Evolutionary conservation across 2,888 invertebrate species (phyloP), one percentile per base, ranked within the genome.

Genomic region (Drosophila longiperda): DNA sequence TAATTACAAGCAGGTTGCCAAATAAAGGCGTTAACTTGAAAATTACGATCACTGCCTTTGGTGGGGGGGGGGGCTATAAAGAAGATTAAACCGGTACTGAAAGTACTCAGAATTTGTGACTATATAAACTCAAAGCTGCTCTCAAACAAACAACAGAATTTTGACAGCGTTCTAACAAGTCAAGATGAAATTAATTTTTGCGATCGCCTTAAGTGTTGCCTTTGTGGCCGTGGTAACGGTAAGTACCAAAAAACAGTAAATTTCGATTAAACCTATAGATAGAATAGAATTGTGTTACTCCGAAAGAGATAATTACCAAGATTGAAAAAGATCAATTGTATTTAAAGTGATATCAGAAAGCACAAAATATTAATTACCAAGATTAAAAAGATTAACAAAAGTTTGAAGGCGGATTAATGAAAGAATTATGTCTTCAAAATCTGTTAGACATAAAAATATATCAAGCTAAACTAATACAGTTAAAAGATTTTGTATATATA

Each of bases 121-220:
- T 89, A 87, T 90, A 87, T 84, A 87, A 87, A 80, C 29, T 0
- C 52, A 38, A 29, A 48, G 45, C 48, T 11, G n/a, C n/a, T 52
- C n/a, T 48, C 8, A 34, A 34, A 50, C 55, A 49, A 42, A 1
- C 59, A 79, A 71, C 89, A 87, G 71, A 84, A 73, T 76, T 65
- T 69, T 36, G 11, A 38, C 66, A 60, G 48, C 82, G 73, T 87
- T 84, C 88, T 75, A 58, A 32, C 71, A 29, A 54, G 38, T 57
- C 55, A 80, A 72, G 34, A 91, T 91, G 90, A 91, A 91, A 62
- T 54, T 76, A 54, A 75, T 83, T 64, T 62, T 84, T 64, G 81
- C 82, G 75, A 77, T 90, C 62, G 78, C 81, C 55, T 73, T 85
- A 61, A 73, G 75, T 65, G 64, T 91, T 53, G 53, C 78, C n/a